Conservation (phyloP, 2,888 invertebrate genomes). For the Leucania comma region DNA sequence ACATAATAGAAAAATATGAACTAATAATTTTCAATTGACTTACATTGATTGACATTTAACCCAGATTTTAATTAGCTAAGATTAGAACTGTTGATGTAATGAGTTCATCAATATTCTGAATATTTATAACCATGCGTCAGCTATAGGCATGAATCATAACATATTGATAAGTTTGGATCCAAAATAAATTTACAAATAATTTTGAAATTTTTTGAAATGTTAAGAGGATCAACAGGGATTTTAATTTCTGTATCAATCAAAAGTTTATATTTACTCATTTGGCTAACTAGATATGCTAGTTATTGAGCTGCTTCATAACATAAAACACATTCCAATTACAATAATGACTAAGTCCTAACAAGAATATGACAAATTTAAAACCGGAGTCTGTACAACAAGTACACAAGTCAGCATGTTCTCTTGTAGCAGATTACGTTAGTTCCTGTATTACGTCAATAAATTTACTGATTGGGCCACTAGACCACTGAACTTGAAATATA, state of each 20-base stretch:
- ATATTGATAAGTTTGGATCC: background rate
- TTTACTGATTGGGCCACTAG: slow-evolving; percentile 44
- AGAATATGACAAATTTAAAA: slow-evolving; percentile 12
- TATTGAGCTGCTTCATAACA: background rate
- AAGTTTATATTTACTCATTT: background rate
- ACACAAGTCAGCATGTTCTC: slow-evolving; percentile 11
- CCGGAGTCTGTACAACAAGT: background rate
- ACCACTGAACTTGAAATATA: slow-evolving; percentile 52
- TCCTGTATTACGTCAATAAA: slow-evolving; percentile 41
- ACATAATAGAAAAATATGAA: too few species aligned
- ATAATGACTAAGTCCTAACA: slow-evolving; percentile 9
- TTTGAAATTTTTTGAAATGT: background rate
- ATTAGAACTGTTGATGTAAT: background rate
- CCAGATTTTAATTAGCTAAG: too few species aligned
- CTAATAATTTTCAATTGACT: too few species aligned
- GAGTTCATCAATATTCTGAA: slow-evolving; percentile 3
- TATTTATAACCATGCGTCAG: slow-evolving; percentile 1
- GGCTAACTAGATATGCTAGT: background rate
- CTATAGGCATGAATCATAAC: slow-evolving; percentile 14
- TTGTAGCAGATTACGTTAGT: slow-evolving; percentile 34
- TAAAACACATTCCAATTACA: slow-evolving; percentile 6
- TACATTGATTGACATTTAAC: too few species aligned
- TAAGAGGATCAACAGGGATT: background rate
- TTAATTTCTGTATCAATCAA: background rate
- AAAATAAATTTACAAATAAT: background rate